Conservation (phyloP, 2,888 invertebrate genomes). For the Limenitis arthemis region DNA sequence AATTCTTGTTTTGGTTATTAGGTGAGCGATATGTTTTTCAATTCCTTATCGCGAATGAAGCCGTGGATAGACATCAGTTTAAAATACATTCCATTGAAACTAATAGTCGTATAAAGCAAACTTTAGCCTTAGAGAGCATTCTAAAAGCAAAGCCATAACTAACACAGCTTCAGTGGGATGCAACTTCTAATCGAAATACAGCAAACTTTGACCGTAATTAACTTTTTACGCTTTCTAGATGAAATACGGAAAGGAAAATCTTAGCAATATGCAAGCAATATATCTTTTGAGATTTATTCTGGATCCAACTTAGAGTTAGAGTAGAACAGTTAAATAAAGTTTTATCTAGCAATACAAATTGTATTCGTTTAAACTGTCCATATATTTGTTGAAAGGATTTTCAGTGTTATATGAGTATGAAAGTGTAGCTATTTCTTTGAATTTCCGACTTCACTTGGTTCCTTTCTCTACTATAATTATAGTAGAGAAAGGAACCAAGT, state of each 20-base stretch:
- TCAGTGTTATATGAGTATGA: conserved; percentile 1
- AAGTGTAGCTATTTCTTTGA: background rate
- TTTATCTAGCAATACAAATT: conserved; percentile 3
- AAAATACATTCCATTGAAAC: conserved; percentile 3
- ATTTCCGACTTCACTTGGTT: too few species aligned
- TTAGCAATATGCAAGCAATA: conserved; percentile 6
- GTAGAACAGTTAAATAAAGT: conserved; percentile 1
- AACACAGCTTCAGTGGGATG: conserved; percentile 15
- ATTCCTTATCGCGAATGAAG: too few species aligned
- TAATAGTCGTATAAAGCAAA: conserved; percentile 6
- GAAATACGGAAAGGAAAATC: conserved; percentile 4
- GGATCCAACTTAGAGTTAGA: background rate
- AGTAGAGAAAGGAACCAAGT: too few species aligned
- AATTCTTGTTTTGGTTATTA: too few species aligned
- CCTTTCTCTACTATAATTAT: background rate
- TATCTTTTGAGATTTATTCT: conserved; percentile 1
- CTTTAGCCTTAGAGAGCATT: conserved; percentile 9
- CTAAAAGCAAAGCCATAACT: conserved; percentile 11
- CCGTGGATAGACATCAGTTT: too few species aligned
- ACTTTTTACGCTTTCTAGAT: conserved; percentile 14
- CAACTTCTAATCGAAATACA: conserved; percentile 20
- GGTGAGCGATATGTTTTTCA: too few species aligned
- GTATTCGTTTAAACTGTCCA: conserved; percentile 5
- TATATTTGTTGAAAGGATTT: conserved; percentile 6
- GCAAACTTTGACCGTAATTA: conserved; percentile 19